Percentiles rank a stretch among this genome's conserved stretches.
These are phyloP conservation scores for Stegostoma tigrinum DNA, from an alignment of 2,113 vertebrate species.

Conservation along the genomic window DNA sequence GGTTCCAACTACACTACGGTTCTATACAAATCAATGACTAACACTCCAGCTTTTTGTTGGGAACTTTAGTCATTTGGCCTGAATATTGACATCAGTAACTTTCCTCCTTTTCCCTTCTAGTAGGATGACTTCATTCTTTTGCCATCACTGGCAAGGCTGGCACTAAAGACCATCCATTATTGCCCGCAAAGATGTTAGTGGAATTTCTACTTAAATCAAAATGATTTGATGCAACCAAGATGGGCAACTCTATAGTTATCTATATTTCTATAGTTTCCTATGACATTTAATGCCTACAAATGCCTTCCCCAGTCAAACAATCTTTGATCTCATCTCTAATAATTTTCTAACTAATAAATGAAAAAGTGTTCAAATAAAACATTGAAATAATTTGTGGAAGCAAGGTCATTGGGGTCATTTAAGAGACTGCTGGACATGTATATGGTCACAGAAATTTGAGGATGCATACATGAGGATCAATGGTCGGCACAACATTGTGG, in stretches of 20 bases:
- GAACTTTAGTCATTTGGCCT: background rate
- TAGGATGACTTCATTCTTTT: background rate
- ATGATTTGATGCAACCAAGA: background rate
- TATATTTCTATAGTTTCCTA: background rate
- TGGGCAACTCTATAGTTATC: background rate
- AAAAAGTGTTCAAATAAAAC: background rate
- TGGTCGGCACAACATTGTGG: too few species aligned
- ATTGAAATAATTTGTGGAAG: too few species aligned
- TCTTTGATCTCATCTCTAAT: background rate
- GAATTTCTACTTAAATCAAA: background rate
- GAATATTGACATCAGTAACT: background rate
- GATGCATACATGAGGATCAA: too few species aligned
- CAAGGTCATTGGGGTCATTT: too few species aligned
- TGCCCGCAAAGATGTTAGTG: background rate
- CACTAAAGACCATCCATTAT: background rate
- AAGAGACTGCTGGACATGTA: too few species aligned
- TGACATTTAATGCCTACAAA: background rate
- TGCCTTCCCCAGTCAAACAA: background rate
- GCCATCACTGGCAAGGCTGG: background rate
- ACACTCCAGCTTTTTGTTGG: background rate
- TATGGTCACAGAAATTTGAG: too few species aligned
- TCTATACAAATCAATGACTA: background rate
- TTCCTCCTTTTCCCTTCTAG: background rate
- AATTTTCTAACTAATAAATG: background rate
- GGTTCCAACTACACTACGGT: background rate